Evolutionary conservation across 2,113 vertebrate species (phyloP), one percentile per base, ranked within the genome.

Genomic region (Orientallactaga bullata): DNA sequence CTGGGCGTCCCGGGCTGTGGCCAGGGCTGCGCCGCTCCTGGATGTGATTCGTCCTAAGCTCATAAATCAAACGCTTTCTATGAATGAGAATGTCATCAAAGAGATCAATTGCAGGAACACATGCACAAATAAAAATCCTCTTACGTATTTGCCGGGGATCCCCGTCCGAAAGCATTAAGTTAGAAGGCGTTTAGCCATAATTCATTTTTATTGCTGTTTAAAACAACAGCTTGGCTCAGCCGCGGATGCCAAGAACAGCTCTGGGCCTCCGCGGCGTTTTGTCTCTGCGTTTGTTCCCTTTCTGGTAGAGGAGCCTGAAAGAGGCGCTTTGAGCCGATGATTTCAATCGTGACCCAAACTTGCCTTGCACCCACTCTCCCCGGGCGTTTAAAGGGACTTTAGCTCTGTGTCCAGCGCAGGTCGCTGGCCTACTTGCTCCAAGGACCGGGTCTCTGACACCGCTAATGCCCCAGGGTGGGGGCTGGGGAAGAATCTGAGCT

Each of bases 41-140:
- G 97, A 97, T 95, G 96, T 92, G 94, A 97, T 98, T 98, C 98
- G 99, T 98, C 98, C 98, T 98, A 98, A 98, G 98, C 98, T 98
- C 99, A 99, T 99, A 99, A 99, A 99, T 99, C 99, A 99, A 99
- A 98, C 97, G 97, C 98, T 98, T 99, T 99, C 99, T 99, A 99
- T 99, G 99, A 99, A 99, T 98, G 98, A 99, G 99, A 99, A 99
- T 99, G 99, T 99, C 99, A 99, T 99, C 99, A 99, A 99, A 98
- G 98, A 99, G 99, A 99, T 98, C 99, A 99, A 99, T 99, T 98
- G 98, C 98, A 98, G 98, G 98, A 99, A 98, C 98, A 98, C 98
- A 99, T 99, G 98, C 98, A 99, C 99, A 99, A 99, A 99, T 99
- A 99, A 99, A 99, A 98, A 98, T 97, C 98, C 98, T 99, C 98